Conservation (phyloP, 2,113 vertebrate species). For the Microcebus griseorufus region DNA sequence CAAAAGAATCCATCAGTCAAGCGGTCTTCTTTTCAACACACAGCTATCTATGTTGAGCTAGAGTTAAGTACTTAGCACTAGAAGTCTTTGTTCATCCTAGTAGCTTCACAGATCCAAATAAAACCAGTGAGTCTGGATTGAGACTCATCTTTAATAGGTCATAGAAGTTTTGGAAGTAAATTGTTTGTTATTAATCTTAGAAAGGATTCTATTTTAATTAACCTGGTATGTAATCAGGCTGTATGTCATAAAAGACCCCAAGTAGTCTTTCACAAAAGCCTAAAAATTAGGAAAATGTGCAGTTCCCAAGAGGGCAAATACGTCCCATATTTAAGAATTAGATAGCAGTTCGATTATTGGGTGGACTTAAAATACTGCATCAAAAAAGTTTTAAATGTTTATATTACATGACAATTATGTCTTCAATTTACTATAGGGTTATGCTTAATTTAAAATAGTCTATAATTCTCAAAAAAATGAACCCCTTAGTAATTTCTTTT, state of each 20-base stretch:
- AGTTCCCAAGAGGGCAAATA: neutral
- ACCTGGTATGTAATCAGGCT: neutral
- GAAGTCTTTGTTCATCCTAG: neutral
- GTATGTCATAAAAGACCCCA: neutral
- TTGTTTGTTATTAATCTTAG: neutral
- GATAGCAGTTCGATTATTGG: neutral
- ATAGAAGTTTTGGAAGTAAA: neutral
- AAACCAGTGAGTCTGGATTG: neutral
- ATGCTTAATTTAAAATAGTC: conserved; percentile 29
- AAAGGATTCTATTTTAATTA: conserved; percentile 26
- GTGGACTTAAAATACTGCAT: conserved; percentile 18
- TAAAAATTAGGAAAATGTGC: conserved; percentile 16
- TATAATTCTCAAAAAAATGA: neutral
- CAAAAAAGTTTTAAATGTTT: neutral
- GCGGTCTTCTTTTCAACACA: neutral
- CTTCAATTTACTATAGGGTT: neutral
- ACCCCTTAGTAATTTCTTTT: neutral
- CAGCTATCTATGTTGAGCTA: neutral
- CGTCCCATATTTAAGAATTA: neutral
- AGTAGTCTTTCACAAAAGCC: neutral
- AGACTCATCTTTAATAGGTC: neutral
- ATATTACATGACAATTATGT: neutral
- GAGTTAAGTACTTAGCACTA: neutral
- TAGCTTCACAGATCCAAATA: neutral
- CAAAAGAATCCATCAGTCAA: conserved; percentile 58